Conservation (phyloP, 2,888 invertebrate species). For the Trissonchulus latispiculum region DNA sequence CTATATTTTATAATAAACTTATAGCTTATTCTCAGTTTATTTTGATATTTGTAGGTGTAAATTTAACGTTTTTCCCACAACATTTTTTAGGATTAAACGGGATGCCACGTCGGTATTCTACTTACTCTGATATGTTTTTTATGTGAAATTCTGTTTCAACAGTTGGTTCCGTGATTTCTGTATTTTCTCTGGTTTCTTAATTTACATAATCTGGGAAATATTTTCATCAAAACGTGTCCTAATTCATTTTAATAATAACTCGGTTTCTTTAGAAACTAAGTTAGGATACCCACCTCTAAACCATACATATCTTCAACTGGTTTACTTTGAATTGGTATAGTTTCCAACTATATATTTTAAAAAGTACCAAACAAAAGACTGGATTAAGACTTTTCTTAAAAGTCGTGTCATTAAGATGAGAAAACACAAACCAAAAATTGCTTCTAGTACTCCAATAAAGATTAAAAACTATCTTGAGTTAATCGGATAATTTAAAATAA, state of each 20-base stretch:
- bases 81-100: conserved; percentile 62
- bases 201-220: conserved; percentile 36
- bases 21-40: conserved; percentile 61
- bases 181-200: conserved; percentile 54
- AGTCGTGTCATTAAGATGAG: no score
- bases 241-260: conserved; percentile 34
- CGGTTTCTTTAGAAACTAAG: conserved; percentile 32
- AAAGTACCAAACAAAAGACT: no score
- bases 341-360: background rate
- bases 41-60: conserved; percentile 63
- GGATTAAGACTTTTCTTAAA: no score
- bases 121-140: conserved; percentile 59
- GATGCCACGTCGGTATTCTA: conserved; percentile 65
- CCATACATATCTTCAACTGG: background rate
- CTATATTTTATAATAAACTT: conserved; percentile 54
- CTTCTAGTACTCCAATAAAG: no score
- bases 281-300: conserved; percentile 26
- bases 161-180: conserved; percentile 58
- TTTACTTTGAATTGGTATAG: no score
- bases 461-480: no score
- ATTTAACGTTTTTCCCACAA: conserved; percentile 69
- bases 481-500: no score
- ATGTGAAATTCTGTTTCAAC: conserved; percentile 61
- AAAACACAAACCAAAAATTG: no score
- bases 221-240: conserved; percentile 28